Percentiles rank a stretch among this genome's conserved stretches.
Conservation (phyloP, 1,140 invertebrate species). For the Sarcophaga peregrina region DNA sequence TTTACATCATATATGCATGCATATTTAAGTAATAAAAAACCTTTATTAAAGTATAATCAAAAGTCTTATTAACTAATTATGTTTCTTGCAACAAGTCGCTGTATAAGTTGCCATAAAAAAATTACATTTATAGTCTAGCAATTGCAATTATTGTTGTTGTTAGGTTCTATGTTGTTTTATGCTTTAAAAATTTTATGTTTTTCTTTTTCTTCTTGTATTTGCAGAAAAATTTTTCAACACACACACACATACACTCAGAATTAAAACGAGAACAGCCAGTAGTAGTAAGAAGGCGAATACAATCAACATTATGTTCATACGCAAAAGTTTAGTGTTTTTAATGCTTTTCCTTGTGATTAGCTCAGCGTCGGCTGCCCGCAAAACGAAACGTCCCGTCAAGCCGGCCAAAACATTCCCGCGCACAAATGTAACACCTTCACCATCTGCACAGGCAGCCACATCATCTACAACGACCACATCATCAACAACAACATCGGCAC, state of each 20-base stretch:
- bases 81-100: too few species aligned
- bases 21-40: too few species aligned
- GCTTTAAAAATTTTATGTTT: neutral
- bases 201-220: constrained; percentile 10
- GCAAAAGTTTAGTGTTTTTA: constrained; percentile 60
- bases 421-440: constrained; percentile 61
- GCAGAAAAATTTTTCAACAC: neutral
- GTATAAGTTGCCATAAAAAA: too few species aligned
- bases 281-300: too few species aligned
- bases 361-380: constrained; percentile 61
- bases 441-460: constrained; percentile 42
- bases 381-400: constrained; percentile 66
- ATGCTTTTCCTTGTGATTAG: constrained; percentile 63
- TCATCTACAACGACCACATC: constrained; percentile 43
- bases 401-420: constrained; percentile 64
- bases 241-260: constrained; percentile 16
- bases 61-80: too few species aligned
- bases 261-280: neutral
- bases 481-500: constrained; percentile 5
- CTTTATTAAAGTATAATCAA: too few species aligned
- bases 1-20: too few species aligned
- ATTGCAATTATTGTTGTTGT: too few species aligned
- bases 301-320: constrained; percentile 61
- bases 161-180: neutral
- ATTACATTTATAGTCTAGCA: too few species aligned